Conservation (phyloP, 1,140 invertebrate species). For the Bombus cullumanus region DNA sequence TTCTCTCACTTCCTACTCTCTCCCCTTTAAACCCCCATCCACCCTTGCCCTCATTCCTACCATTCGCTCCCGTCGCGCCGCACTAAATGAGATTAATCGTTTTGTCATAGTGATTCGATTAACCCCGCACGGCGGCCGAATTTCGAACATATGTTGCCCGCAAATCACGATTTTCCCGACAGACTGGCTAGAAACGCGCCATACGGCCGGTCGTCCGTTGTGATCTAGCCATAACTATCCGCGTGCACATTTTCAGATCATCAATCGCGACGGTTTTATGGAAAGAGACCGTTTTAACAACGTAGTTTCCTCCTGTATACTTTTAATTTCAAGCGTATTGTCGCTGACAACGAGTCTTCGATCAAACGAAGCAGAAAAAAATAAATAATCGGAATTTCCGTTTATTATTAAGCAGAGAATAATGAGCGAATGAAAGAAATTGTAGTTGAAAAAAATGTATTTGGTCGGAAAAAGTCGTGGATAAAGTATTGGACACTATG, state of each 20-base stretch:
- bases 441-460: no score
- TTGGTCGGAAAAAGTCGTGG: no score
- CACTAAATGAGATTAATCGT: slow-evolving; percentile 58
- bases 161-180: slow-evolving; percentile 65
- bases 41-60: no score
- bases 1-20: background rate
- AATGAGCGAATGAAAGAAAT: no score
- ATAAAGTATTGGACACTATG: no score
- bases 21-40: background rate
- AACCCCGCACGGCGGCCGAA: slow-evolving; percentile 24
- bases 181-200: slow-evolving; percentile 1
- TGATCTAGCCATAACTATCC: slow-evolving; percentile 32
- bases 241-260: slow-evolving; percentile 60
- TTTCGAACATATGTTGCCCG: slow-evolving; percentile 47
- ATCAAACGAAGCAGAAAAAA: no score
- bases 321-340: no score
- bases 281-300: no score
- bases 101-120: slow-evolving; percentile 61
- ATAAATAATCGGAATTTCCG: no score
- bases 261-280: slow-evolving; percentile 54
- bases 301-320: no score
- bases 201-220: slow-evolving; percentile 33
- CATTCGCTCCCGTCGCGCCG: background rate
- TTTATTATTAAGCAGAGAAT: no score
- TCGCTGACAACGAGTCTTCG: no score